A percentile compares a stretch with the other conserved stretches of the same genome.
Conservation (phyloP, 2,888 invertebrate species). For the Nudaria mundana region DNA sequence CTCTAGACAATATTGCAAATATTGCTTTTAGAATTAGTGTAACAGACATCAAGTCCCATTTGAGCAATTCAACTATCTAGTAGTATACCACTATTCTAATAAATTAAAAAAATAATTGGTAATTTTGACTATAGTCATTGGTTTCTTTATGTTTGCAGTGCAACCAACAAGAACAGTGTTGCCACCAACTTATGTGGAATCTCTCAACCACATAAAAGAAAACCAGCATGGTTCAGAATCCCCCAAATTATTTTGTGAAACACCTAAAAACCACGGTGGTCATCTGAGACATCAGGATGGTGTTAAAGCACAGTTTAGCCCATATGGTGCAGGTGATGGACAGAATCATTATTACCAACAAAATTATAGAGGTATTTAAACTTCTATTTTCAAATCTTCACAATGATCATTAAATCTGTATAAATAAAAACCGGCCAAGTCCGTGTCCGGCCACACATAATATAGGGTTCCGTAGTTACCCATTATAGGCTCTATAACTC, state of each 20-base stretch:
- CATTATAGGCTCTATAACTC: too few species aligned
- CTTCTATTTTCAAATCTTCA: background rate
- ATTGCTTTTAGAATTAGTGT: too few species aligned
- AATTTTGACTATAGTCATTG: too few species aligned
- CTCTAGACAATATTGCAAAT: too few species aligned
- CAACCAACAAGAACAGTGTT: constrained; percentile 50
- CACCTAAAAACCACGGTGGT: constrained; percentile 57
- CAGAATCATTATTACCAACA: constrained; percentile 66
- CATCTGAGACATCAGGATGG: constrained; percentile 55
- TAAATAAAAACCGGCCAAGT: too few species aligned
- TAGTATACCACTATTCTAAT: too few species aligned
- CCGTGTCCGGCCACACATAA: too few species aligned
- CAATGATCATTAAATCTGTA: too few species aligned
- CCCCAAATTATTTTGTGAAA: constrained; percentile 60
- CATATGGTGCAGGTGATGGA: constrained; percentile 72
- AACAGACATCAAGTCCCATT: too few species aligned
- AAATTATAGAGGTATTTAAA: constrained; percentile 58
- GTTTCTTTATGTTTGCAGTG: constrained; percentile 39
- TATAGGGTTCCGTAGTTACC: too few species aligned
- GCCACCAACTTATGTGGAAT: constrained; percentile 70
- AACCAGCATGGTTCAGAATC: constrained; percentile 54
- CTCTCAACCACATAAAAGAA: constrained; percentile 65
- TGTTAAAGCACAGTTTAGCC: constrained; percentile 54
- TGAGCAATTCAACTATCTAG: too few species aligned
- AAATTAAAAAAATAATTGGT: too few species aligned